Percentiles rank a stretch among this genome's conserved stretches.
These are phyloP conservation scores for Sakesphorus luctuosus DNA, from an alignment of 2,113 vertebrate species.

Conservation along the genomic window DNA sequence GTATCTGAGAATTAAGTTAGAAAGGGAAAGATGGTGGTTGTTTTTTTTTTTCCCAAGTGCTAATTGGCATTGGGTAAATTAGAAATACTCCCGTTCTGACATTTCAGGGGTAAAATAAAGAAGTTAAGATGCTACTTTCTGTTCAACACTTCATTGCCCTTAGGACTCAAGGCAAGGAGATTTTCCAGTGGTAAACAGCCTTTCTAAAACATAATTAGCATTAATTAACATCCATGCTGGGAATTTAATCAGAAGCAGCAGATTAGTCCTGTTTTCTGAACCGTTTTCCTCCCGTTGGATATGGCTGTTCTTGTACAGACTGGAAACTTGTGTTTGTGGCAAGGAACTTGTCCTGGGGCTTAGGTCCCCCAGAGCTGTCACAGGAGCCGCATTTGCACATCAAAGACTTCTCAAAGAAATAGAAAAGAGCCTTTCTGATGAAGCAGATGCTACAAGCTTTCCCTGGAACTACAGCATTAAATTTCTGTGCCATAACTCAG, in stretches of 20 bases:
- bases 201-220: constrained; percentile 43
- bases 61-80: not conserved
- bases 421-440: not conserved
- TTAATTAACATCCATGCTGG: constrained; percentile 55
- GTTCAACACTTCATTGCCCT: not conserved
- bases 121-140: not conserved
- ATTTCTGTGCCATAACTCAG: not conserved
- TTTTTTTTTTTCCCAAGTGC: not conserved
- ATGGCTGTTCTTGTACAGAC: not conserved
- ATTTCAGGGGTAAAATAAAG: not conserved
- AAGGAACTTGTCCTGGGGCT: constrained; percentile 14
- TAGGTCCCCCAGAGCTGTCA: not conserved
- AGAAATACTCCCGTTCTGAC: not conserved
- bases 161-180: not conserved
- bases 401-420: not conserved
- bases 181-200: constrained; percentile 48
- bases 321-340: not conserved
- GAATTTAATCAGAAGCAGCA: constrained; percentile 51
- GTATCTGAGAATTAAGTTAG: not conserved
- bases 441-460: not conserved
- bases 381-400: not conserved
- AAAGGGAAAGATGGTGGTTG: fast-evolving
- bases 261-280: constrained; percentile 19
- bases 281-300: not conserved
- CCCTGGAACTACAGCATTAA: not conserved